Base-by-base conservation (phyloP, 2,797 vertebrate species). In the Mallotus villosus region DNA sequence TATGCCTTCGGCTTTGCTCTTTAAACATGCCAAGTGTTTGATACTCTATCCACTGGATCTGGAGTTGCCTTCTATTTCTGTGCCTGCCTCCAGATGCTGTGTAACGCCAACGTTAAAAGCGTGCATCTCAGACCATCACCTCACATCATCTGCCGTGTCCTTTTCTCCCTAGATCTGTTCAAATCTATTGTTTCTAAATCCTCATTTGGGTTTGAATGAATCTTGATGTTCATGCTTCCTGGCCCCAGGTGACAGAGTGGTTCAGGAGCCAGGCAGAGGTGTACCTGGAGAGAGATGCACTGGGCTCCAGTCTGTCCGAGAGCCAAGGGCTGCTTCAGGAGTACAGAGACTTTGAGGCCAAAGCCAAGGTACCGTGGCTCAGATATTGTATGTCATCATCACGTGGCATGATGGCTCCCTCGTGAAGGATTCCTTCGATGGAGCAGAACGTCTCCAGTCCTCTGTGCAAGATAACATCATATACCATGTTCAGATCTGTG, bases 301-400 rank as follows among this genome's bases (percentile, higher is more conserved):
- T 95, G 51, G 95, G 95, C 5, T 93, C 90, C 19, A 92, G 92
- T 0, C 86, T 96, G 46, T 75, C 90, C 75, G 93, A 95, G 86
- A 95, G 92, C 61, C 92, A 94, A 72, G 88, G 93, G 5, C 79
- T 95, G 58, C 89, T 94, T 79, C 79, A 71, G 61, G 91, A 94
- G 25, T 88, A 94, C 22, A 90, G 88, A 71, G 87, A 93, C 78
- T 86, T 95, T 84, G 83, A 87, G 65, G 63, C 82, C 73, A 91
- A 91, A 90, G 90, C 92, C 72, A 91, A 94, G 89, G 95, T 95
- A 92, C 34, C n/a, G 9, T 29, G 57, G 21, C 57, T 34, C 32
- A 34, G 32, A 34, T 34, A 34, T 34, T 34, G 41, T 46, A 46
- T 29, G 27, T 29, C 27, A 29, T 29, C 27, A 29, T 29, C 27